Percentiles rank a stretch among this genome's conserved stretches.
These are phyloP conservation scores for Heliangelus exortis DNA, from an alignment of 2,797 vertebrate genomes.

Conservation along the genomic window DNA sequence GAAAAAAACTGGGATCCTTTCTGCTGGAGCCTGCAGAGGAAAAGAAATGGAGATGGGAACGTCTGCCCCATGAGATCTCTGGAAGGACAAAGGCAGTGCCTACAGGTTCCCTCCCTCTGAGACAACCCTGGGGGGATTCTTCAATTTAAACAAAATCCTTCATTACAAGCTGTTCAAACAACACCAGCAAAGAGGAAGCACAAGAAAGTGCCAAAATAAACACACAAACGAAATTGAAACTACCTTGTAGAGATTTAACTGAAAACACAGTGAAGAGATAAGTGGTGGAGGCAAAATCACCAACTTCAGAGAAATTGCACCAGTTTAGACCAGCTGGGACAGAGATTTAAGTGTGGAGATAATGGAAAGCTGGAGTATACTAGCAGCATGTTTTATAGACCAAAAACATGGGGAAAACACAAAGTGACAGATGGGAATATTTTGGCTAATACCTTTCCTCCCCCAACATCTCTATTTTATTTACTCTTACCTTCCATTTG, in stretches of 20 bases:
- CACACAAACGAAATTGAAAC: conserved; percentile 46
- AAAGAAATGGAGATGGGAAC: background rate
- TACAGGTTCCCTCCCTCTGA: background rate
- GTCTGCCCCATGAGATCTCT: background rate
- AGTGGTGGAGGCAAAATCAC: background rate
- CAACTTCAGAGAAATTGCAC: background rate
- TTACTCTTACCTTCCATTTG: background rate
- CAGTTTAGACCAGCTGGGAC: background rate
- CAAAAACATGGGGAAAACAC: background rate
- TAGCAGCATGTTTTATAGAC: background rate
- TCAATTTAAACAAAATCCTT: conserved; percentile 50
- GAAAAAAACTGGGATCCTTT: background rate
- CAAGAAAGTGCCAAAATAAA: conserved; percentile 49
- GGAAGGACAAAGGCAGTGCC: background rate
- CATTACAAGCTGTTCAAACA: conserved; percentile 62
- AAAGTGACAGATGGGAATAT: background rate
- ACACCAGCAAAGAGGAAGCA: background rate
- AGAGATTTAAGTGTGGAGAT: background rate
- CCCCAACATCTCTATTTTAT: background rate
- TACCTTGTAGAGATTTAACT: conserved; percentile 25
- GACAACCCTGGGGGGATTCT: conserved; percentile 9
- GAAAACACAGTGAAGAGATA: background rate
- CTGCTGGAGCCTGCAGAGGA: background rate
- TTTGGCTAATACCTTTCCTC: background rate
- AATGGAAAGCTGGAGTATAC: background rate